phyloP scores from a whole-genome alignment of 2,888 invertebrate species.

The Cryptosula pallasiana region DNA sequence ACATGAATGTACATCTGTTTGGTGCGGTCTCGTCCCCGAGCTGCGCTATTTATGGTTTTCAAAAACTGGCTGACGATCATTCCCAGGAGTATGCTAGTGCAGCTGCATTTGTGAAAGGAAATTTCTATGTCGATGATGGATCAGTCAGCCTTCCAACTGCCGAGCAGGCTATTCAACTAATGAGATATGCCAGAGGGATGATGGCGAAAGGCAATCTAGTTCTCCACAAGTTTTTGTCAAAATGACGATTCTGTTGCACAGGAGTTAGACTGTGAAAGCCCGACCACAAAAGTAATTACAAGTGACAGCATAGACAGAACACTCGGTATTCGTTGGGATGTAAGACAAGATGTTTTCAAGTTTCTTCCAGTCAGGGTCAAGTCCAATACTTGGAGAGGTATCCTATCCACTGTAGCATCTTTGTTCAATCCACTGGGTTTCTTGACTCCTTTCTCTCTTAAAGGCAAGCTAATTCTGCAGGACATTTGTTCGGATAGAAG shows the following conservation, averaged over 20 bases:
- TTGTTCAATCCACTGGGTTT: conserved; percentile 33
- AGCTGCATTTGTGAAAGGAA: not conserved
- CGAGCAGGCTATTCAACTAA: not conserved
- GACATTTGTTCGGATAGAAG: conserved; percentile 28
- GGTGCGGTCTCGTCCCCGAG: conserved; percentile 24
- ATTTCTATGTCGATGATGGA: conserved; percentile 21
- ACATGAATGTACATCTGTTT: conserved; percentile 25
- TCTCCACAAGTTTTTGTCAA: conserved; percentile 27
- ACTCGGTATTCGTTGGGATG: conserved; percentile 32
- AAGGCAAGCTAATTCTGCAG: conserved; percentile 32
- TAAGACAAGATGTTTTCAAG: conserved; percentile 29
- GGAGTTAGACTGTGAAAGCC: not conserved
- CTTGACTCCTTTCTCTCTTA: conserved; percentile 31
- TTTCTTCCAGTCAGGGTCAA: conserved; percentile 26
- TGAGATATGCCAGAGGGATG: not conserved
- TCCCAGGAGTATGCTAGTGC: not conserved
- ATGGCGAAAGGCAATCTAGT: conserved; percentile 22
- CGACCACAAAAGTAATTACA: not conserved
- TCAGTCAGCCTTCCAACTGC: not conserved
- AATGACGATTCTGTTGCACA: conserved; percentile 31
- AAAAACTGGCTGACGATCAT: not conserved
- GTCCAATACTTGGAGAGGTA: conserved; percentile 30
- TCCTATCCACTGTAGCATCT: conserved; percentile 30
- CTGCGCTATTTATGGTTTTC: conserved; percentile 19
- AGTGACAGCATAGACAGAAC: conserved; percentile 3